These are phyloP conservation scores for Microchrysa polita DNA, from an alignment of 2,888 invertebrate genomes.

Conservation along the genomic window DNA sequence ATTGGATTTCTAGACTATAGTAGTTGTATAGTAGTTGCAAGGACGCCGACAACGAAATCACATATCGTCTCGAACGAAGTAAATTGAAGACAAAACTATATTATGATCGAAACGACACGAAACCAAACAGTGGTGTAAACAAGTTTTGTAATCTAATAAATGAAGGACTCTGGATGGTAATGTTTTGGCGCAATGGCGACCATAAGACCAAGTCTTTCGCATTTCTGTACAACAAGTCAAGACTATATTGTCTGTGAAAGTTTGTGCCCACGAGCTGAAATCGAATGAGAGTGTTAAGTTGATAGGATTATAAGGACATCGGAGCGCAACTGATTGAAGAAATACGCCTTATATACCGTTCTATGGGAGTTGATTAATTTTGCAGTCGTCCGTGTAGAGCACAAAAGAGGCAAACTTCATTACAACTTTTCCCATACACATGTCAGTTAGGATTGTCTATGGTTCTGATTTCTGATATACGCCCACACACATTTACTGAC, in stretches of 20 bases:
- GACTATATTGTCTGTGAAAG: background rate
- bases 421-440: background rate
- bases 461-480: background rate
- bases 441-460: conserved; percentile 1
- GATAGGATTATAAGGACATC: conserved; percentile 9
- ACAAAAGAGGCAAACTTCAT: background rate
- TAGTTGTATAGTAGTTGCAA: too few relatives aligned
- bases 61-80: background rate
- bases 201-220: background rate
- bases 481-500: too few relatives aligned
- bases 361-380: conserved; percentile 6
- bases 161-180: background rate
- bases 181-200: too few relatives aligned
- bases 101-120: background rate
- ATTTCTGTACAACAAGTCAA: background rate
- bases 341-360: background rate
- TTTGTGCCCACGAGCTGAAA: background rate
- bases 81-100: background rate
- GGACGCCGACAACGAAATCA: too few relatives aligned
- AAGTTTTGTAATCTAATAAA: conserved; percentile 2
- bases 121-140: conserved; percentile 8
- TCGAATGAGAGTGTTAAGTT: background rate
- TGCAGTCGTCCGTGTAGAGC: too few relatives aligned
- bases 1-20: conserved; percentile 5
- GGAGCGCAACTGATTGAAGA: background rate